Evolutionary conservation across 2,113 vertebrate species (phyloP).

Genomic region (Myanophis thanlyinensis): DNA sequence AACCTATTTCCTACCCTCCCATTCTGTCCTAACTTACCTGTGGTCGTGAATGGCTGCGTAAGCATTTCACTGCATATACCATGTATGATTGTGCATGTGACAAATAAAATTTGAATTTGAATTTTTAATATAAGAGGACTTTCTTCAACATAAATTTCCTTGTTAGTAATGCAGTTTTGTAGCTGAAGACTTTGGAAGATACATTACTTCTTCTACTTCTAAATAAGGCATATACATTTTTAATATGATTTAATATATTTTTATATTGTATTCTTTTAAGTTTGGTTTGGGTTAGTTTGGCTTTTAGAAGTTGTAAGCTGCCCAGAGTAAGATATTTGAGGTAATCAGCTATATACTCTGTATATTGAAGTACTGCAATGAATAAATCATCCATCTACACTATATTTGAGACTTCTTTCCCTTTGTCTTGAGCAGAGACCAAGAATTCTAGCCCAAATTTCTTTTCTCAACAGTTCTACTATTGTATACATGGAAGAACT

Average conservation of each 20-base stretch:
- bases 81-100: no score
- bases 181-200: neutral
- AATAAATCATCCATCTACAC: neutral
- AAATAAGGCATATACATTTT: neutral
- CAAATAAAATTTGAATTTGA: no score
- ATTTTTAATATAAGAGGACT: neutral
- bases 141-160: neutral
- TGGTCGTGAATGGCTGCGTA: no score
- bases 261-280: neutral
- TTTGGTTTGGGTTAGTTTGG: neutral
- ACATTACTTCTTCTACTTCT: neutral
- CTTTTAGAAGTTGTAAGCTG: neutral
- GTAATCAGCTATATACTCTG: neutral
- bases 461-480: fast-evolving
- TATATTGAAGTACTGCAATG: neutral
- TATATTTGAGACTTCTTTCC: neutral
- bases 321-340: neutral
- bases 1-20: no score
- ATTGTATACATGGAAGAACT: neutral
- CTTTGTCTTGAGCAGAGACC: neutral
- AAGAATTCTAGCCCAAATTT: neutral
- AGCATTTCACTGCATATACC: no score
- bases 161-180: neutral
- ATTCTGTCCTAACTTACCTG: no score
- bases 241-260: neutral